Percentiles rank a stretch among this genome's conserved stretches.
phyloP scores from a whole-genome alignment of 2,113 vertebrate genomes.

The Pseudorhombus dupliciocellatus region DNA sequence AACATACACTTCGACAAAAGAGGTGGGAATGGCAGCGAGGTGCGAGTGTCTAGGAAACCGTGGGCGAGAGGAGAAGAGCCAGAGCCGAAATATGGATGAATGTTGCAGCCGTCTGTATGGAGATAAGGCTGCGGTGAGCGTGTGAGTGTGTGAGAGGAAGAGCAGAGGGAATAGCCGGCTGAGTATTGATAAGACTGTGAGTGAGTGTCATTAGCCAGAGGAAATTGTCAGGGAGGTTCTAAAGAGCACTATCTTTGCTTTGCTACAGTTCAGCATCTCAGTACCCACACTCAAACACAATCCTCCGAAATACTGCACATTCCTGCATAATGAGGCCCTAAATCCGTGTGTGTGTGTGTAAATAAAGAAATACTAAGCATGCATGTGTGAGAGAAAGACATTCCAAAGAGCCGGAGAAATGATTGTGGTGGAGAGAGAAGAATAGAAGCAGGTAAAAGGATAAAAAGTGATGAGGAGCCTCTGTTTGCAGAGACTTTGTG shows the following conservation, averaged over 20 bases:
- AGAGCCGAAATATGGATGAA: conserved; percentile 15
- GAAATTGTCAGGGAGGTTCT: conserved; percentile 76
- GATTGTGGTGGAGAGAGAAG: conserved; percentile 33
- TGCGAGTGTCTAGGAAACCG: conserved; percentile 28
- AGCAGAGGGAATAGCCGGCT: conserved; percentile 28
- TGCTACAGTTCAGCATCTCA: conserved; percentile 54
- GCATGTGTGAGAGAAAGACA: conserved; percentile 54
- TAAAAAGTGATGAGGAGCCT: conserved; percentile 3
- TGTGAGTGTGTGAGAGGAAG: conserved; percentile 32
- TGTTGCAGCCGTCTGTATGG: conserved; percentile 22
- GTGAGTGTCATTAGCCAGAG: conserved; percentile 65
- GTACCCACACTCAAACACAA: conserved; percentile 68
- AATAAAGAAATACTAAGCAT: conserved; percentile 58
- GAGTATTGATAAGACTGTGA: conserved; percentile 62
- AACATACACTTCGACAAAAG: conserved; percentile 69
- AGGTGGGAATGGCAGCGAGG: conserved; percentile 37
- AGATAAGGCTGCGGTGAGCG: conserved; percentile 37
- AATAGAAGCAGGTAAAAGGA: conserved; percentile 42
- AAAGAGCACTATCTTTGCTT: conserved; percentile 71
- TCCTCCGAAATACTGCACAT: conserved; percentile 70
- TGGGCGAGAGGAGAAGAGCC: conserved; percentile 18
- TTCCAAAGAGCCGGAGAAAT: conserved; percentile 39
- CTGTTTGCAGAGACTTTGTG: not conserved
- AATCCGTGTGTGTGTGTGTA: conserved; percentile 52
- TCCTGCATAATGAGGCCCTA: conserved; percentile 73